phyloP scores from a whole-genome alignment of 2,113 vertebrate genomes.

The Caranx melampygus region DNA sequence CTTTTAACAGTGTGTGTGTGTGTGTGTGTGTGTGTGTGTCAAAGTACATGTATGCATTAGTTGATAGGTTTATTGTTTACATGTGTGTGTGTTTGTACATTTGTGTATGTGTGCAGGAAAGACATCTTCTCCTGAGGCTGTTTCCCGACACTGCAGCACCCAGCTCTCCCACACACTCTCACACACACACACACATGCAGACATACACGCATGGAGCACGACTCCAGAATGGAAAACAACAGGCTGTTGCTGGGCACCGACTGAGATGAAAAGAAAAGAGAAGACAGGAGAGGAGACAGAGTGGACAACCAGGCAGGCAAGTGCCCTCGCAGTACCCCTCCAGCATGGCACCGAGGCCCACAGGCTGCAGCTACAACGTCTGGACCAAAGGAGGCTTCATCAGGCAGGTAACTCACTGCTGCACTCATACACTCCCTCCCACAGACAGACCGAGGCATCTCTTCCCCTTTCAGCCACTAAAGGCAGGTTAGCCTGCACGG shows the following conservation, averaged over 20 bases:
- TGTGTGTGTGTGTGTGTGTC: neutral
- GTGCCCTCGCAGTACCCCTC: conserved; percentile 29
- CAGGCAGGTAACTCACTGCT: neutral
- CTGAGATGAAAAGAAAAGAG: conserved; percentile 56
- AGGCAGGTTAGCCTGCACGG: conserved; percentile 38
- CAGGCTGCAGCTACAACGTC: neutral
- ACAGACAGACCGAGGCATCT: neutral
- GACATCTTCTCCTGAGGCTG: conserved; percentile 66
- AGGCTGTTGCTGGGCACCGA: conserved; percentile 67
- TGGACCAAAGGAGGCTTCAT: neutral
- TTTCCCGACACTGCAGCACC: conserved; percentile 69
- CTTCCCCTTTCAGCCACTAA: neutral
- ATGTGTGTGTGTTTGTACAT: neutral
- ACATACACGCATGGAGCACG: conserved; percentile 26
- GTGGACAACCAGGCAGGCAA: conserved; percentile 8
- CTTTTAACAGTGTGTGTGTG: neutral
- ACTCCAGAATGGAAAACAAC: conserved; percentile 71
- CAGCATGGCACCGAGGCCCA: conserved; percentile 16
- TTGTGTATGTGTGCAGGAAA: conserved; percentile 18
- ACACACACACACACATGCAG: conserved; percentile 11
- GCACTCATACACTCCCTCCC: neutral
- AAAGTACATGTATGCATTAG: conserved; percentile 5
- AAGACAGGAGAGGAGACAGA: neutral
- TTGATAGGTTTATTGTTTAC: conserved; percentile 6
- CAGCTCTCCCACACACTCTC: conserved; percentile 71